Evolutionary conservation across 2,113 vertebrate species (phyloP).

Genomic region (Amazona guildingii): DNA sequence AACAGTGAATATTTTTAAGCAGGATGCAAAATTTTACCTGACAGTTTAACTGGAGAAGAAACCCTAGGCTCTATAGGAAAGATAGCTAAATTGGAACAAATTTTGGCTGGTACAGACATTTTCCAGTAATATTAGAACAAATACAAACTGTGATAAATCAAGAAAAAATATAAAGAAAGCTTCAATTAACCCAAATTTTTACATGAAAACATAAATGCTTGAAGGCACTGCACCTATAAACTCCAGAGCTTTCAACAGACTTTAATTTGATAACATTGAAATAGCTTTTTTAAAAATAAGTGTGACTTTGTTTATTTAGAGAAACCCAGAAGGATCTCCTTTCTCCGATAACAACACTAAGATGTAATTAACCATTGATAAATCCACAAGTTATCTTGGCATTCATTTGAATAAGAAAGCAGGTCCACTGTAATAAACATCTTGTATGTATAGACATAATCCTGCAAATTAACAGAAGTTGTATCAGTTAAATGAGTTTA

Average conservation of each 20-base stretch:
- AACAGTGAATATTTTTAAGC: neutral
- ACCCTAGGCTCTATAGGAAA: neutral
- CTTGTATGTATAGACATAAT: neutral
- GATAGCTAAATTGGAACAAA: neutral
- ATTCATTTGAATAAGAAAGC: neutral
- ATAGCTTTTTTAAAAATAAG: neutral
- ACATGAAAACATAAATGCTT: neutral
- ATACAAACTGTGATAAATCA: conserved; percentile 38
- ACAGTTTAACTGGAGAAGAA: conserved; percentile 41
- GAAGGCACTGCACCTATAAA: neutral
- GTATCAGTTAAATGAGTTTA: neutral
- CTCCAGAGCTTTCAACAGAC: neutral
- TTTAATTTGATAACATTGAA: neutral
- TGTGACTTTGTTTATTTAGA: neutral
- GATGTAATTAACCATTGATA: neutral
- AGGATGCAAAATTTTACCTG: neutral
- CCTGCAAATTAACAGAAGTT: neutral
- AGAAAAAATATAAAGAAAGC: conserved; percentile 33
- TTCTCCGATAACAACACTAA: neutral
- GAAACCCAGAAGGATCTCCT: neutral
- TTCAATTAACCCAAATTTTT: conserved; percentile 2
- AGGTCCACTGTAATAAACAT: neutral
- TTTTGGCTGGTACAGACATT: conserved; percentile 28
- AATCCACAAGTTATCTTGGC: neutral
- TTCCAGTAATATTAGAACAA: conserved; percentile 31